phyloP scores from a whole-genome alignment of 2,888 invertebrate species.

The Gortyna flavago region DNA sequence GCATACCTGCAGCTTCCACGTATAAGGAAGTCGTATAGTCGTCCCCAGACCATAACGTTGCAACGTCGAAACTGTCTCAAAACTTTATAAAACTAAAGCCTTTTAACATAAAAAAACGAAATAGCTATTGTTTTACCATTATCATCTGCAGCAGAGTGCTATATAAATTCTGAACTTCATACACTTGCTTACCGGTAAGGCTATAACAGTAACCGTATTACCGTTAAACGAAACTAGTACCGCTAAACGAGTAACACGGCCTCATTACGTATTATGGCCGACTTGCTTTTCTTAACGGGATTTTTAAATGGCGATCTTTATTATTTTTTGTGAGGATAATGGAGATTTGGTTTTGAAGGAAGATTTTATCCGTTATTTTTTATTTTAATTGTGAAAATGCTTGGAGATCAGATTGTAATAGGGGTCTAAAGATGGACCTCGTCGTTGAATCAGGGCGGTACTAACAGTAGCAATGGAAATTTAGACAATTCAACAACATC shows the following conservation, averaged over 20 bases:
- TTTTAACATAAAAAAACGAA: constrained; percentile 44
- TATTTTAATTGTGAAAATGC: background rate
- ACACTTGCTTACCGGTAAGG: constrained; percentile 59
- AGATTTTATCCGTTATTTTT: background rate
- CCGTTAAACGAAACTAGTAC: constrained; percentile 79
- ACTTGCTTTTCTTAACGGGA: constrained; percentile 65
- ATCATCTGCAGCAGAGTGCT: constrained; percentile 19
- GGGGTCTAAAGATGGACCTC: background rate
- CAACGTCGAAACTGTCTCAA: background rate
- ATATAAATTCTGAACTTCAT: constrained; percentile 59
- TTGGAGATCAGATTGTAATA: background rate
- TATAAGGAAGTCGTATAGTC: background rate
- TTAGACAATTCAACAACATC: too few relatives aligned
- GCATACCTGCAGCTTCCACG: background rate
- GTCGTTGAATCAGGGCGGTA: background rate
- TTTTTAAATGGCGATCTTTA: constrained; percentile 61
- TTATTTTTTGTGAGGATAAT: constrained; percentile 50
- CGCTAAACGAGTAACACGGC: constrained; percentile 71
- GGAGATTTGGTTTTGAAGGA: constrained; percentile 26
- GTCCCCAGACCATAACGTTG: background rate
- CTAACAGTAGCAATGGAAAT: too few relatives aligned
- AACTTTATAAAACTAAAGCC: constrained; percentile 23
- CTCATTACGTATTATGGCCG: constrained; percentile 66
- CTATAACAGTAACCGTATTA: constrained; percentile 64
- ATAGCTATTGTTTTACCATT: constrained; percentile 48